Evolutionary conservation across 1,140 invertebrate genomes (phyloP).

Genomic region (Drosophila virilis): DNA sequence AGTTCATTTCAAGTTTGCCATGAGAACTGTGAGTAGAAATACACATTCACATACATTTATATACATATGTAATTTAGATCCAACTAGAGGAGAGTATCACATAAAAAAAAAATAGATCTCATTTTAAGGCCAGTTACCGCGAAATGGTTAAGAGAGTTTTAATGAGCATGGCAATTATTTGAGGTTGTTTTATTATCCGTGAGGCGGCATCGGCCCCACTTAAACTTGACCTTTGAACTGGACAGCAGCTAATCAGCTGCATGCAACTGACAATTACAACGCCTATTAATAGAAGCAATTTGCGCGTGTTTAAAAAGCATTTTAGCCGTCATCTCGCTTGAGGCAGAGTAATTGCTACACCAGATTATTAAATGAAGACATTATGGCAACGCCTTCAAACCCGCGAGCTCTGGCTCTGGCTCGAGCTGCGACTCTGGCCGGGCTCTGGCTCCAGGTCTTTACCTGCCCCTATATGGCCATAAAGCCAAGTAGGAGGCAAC

Average conservation of each 20-base stretch:
- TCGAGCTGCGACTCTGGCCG: background rate
- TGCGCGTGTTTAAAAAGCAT: slow-evolving; percentile 45
- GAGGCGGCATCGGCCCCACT: background rate
- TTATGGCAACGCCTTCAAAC: slow-evolving; percentile 56
- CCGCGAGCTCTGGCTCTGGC: slow-evolving; percentile 9
- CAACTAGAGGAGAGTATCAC: background rate
- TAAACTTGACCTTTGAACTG: slow-evolving; percentile 27
- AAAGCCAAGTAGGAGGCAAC: slow-evolving; percentile 58
- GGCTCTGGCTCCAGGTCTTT: background rate
- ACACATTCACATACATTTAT: background rate
- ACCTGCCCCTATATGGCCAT: slow-evolving; percentile 25
- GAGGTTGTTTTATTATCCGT: background rate
- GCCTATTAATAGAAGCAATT: slow-evolving; percentile 66
- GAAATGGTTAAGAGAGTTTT: slow-evolving; percentile 1
- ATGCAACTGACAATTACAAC: slow-evolving; percentile 68
- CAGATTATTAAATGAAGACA: slow-evolving; percentile 78
- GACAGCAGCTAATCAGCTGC: slow-evolving; percentile 64
- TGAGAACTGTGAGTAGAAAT: background rate
- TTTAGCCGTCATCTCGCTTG: slow-evolving; percentile 33
- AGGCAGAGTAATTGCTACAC: slow-evolving; percentile 48
- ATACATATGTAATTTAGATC: background rate
- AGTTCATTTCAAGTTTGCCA: background rate
- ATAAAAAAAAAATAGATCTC: background rate
- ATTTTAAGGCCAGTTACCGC: background rate
- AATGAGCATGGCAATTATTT: slow-evolving; percentile 2